These are phyloP conservation scores for Mesorhabditis sp. DNA, from an alignment of 2,888 invertebrate species.

Conservation along the genomic window DNA sequence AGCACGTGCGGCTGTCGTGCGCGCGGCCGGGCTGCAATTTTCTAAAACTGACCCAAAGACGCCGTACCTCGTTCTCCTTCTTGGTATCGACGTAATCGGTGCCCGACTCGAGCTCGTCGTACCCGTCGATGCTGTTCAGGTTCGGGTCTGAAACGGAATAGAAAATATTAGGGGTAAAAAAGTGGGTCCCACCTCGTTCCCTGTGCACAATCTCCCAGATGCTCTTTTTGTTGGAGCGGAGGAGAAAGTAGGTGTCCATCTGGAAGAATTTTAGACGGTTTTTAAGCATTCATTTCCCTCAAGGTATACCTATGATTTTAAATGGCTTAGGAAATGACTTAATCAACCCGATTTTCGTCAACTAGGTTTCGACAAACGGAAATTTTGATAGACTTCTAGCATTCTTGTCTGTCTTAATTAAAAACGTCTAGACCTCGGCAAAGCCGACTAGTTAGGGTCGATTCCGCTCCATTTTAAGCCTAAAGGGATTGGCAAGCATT, in stretches of 20 bases:
- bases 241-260: slow-evolving; percentile 45
- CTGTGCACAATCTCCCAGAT: slow-evolving; percentile 52
- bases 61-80: neutral
- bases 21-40: no score
- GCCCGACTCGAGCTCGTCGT: slow-evolving; percentile 37
- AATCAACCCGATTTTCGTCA: neutral
- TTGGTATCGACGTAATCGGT: neutral
- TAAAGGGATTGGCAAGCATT: no score
- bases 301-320: neutral
- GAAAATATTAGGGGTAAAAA: neutral
- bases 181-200: slow-evolving; percentile 26
- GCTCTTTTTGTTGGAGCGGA: slow-evolving; percentile 43
- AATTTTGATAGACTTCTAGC: no score
- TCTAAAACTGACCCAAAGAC: no score
- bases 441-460: no score
- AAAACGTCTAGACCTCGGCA: no score
- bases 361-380: no score
- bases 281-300: neutral
- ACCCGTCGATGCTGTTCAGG: slow-evolving; percentile 50
- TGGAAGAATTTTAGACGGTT: slow-evolving; percentile 8
- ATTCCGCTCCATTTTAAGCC: no score
- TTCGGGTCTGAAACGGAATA: slow-evolving; percentile 36
- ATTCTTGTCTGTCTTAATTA: no score
- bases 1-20: no score
- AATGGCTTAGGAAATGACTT: neutral